Base-by-base conservation (phyloP, 2,888 invertebrate species). In the Callimorpha dominula region DNA sequence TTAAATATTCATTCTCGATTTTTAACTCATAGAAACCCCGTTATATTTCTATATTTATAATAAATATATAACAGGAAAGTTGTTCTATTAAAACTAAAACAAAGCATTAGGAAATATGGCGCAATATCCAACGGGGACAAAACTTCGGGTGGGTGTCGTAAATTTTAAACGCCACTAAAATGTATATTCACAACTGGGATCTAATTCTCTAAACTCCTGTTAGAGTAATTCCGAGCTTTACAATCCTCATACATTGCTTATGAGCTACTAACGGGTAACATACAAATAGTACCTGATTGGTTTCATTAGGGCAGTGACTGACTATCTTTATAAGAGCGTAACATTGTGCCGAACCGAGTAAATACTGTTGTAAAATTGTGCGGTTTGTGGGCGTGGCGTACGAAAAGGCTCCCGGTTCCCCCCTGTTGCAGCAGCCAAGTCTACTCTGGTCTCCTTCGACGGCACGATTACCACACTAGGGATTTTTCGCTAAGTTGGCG, bases 221-320 rank as follows among this genome's bases (percentile, higher is more conserved):
- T 76, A 76, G 72, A 70, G 78, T 77, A 81, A 76, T 77, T 31
- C 81, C 76, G 71, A 68, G 66, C 54, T 40, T 65, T 52, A 52
- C 62, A 50, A 50, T 66, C 71, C 70, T 31, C 20, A 67, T 81
- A 77, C 79, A 85, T 86, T 82, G 78, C 85, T 85, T 80, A 82
- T 86, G 80, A 81, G 78, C 73, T 77, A 65, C 76, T 76, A 66
- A 54, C 62, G 68, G 74, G 67, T 75, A 80, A 78, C 81, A 78
- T 40, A 79, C 79, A 77, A 77, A 79, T 74, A 62, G 69, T 79
- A 79, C 76, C 71, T 79, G 78, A 82, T 81, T 78, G 83, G 80
- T 84, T 79, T 80, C 73, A 79, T 78, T 80, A 73, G 75, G 66
- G 71, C 12, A n/a, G 20, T 57, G 7, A 60, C 42, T 60, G 63